These are phyloP conservation scores for Polymixis lichenea DNA, from an alignment of 2,888 invertebrate species.

Conservation along the genomic window DNA sequence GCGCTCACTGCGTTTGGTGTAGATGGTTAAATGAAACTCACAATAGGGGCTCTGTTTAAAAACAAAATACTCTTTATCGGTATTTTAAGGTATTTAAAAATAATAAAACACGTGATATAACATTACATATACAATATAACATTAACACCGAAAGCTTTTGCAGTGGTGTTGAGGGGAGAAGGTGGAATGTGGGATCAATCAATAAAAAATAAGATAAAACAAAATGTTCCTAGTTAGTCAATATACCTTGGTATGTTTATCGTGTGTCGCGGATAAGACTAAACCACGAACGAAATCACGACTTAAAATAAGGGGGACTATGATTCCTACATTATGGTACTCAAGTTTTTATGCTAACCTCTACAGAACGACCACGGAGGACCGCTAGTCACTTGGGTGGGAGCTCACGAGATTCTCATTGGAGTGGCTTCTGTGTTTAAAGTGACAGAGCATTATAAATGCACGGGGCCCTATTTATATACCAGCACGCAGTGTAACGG, in stretches of 20 bases:
- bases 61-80: no score
- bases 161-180: no score
- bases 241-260: not conserved
- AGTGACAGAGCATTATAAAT: constrained; percentile 59
- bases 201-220: no score
- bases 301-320: not conserved
- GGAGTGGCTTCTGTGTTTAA: constrained; percentile 79
- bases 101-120: no score
- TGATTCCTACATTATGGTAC: not conserved
- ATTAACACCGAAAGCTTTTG: no score
- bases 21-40: no score
- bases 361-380: constrained; percentile 81
- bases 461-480: constrained; percentile 76
- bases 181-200: no score
- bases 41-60: no score
- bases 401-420: constrained; percentile 69
- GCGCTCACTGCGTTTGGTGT: no score
- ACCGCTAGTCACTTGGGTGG: constrained; percentile 76
- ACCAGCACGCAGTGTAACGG: constrained; percentile 78
- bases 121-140: no score
- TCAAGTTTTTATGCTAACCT: not conserved
- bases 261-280: no score
- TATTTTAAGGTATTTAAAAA: no score
- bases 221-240: not conserved
- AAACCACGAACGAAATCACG: not conserved